Percentiles rank a stretch among this genome's conserved stretches.
Evolutionary conservation across 2,113 vertebrate species (phyloP).

Genomic region (Salminus brasiliensis): DNA sequence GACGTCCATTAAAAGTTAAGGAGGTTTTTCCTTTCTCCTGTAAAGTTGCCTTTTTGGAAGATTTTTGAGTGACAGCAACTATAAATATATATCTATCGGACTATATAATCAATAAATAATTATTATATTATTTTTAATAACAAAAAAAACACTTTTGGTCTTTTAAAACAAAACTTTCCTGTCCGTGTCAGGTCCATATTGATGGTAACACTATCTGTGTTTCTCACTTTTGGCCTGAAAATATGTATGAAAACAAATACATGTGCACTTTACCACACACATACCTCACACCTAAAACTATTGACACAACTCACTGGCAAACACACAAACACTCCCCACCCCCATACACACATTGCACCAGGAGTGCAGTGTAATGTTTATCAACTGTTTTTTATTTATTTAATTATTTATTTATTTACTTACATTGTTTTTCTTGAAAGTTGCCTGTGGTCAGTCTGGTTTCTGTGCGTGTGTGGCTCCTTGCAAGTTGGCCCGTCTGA

Average conservation of each 20-base stretch:
- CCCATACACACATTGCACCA: slow-evolving; percentile 70
- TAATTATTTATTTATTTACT: no score
- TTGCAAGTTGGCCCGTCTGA: slow-evolving; percentile 52
- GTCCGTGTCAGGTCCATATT: no score
- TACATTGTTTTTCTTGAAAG: slow-evolving; percentile 50
- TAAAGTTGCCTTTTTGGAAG: no score
- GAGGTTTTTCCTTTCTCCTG: no score
- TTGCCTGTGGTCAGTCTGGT: slow-evolving; percentile 44
- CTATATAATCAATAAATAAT: no score
- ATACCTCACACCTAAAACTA: neutral
- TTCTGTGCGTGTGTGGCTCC: slow-evolving; percentile 49
- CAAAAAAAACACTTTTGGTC: no score
- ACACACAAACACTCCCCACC: slow-evolving; percentile 38
- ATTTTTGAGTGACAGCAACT: no score
- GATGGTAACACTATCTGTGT: no score
- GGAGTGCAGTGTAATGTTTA: slow-evolving; percentile 69
- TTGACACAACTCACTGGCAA: slow-evolving; percentile 4
- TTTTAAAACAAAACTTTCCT: no score
- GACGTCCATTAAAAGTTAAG: no score
- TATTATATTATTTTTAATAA: no score
- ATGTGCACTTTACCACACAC: slow-evolving; percentile 32
- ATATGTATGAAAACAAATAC: neutral
- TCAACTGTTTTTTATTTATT: slow-evolving; percentile 66
- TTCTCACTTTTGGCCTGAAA: no score
- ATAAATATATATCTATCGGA: neutral